Evolutionary conservation across 2,113 vertebrate species (phyloP).

Genomic region (Callipepla squamata): DNA sequence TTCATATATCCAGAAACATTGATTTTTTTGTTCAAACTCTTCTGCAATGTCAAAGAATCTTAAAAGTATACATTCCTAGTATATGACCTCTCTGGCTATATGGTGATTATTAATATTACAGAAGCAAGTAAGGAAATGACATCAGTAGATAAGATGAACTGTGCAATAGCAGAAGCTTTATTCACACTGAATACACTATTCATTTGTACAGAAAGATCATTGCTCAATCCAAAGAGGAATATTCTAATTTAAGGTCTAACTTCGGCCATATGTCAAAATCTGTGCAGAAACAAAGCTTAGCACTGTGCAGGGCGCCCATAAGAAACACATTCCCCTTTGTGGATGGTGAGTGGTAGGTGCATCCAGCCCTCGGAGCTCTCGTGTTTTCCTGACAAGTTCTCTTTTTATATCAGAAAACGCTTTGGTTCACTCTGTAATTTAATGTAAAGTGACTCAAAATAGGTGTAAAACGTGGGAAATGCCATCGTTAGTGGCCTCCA

Average conservation of each 20-base stretch:
- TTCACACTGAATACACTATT: conserved; percentile 80
- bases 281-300: conserved; percentile 77
- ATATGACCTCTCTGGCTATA: conserved; percentile 65
- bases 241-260: conserved; percentile 82
- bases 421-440: conserved; percentile 11
- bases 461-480: conserved; percentile 15
- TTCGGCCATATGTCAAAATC: conserved; percentile 79
- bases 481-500: background rate
- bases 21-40: conserved; percentile 27
- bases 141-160: conserved; percentile 75
- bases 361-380: conserved; percentile 23
- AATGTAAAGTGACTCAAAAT: background rate
- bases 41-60: background rate
- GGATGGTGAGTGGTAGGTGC: conserved; percentile 57
- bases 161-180: conserved; percentile 75
- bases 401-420: conserved; percentile 40
- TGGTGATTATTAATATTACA: conserved; percentile 74
- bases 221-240: conserved; percentile 77
- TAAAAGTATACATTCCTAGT: conserved; percentile 61
- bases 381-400: conserved; percentile 25
- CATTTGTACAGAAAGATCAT: conserved; percentile 80
- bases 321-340: conserved; percentile 73
- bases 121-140: conserved; percentile 78
- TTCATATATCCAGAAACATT: background rate
- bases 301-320: conserved; percentile 70